Conservation (phyloP, 2,113 vertebrate species). For the Lagopus muta region DNA sequence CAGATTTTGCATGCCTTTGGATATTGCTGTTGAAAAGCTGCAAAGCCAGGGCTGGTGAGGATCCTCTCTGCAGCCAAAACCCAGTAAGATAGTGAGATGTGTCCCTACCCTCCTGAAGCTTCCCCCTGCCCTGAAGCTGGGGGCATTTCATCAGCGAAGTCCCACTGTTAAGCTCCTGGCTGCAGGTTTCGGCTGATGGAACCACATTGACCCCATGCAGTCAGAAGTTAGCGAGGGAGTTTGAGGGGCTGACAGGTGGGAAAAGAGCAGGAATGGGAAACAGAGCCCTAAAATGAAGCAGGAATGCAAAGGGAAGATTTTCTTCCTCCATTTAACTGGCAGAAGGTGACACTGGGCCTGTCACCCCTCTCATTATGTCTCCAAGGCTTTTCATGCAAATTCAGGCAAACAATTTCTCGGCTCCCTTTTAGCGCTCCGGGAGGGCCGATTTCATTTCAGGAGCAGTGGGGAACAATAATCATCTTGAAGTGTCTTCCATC, state of each 20-base stretch:
- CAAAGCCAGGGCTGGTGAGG: background rate
- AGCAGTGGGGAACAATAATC: constrained; percentile 60
- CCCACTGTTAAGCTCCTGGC: background rate
- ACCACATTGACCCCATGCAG: background rate
- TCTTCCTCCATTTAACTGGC: background rate
- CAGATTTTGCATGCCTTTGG: background rate
- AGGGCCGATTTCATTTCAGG: constrained; percentile 71
- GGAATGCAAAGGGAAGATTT: constrained; percentile 21
- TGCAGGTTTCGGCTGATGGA: background rate
- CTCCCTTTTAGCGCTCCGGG: constrained; percentile 66
- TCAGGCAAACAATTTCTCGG: constrained; percentile 71
- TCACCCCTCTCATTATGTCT: constrained; percentile 64
- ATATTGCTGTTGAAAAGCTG: background rate
- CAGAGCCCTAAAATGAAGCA: background rate
- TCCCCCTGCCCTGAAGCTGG: background rate
- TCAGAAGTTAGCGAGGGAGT: background rate
- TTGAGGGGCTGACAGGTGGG: background rate
- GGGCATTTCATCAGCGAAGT: background rate
- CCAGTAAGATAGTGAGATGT: background rate
- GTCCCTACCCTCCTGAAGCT: background rate
- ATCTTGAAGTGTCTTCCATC: constrained; percentile 73
- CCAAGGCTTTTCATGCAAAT: constrained; percentile 76
- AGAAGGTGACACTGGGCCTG: constrained; percentile 51
- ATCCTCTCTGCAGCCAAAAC: background rate
- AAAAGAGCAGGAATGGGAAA: background rate